A percentile compares a stretch with the other conserved stretches of the same genome.
Evolutionary conservation across 2,797 vertebrate species (phyloP).

Genomic region (Decapterus maruadsi): DNA sequence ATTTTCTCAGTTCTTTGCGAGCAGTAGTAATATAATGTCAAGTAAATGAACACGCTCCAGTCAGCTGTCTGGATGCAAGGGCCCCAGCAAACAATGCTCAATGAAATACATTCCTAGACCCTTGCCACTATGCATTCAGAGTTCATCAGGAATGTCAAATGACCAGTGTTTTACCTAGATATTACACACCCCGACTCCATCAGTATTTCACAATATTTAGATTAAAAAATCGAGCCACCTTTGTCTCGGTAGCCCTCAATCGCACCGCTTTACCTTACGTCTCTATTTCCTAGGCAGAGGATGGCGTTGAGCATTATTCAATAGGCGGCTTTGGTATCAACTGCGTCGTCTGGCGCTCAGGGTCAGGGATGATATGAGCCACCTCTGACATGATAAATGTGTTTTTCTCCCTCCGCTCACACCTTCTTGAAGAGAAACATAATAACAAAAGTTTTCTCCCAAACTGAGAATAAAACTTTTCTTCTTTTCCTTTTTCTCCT

Average conservation of each 20-base stretch:
- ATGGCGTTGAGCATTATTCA: conserved; percentile 77
- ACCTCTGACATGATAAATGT: conserved; percentile 82
- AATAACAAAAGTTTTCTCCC: conserved; percentile 81
- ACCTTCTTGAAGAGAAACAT: conserved; percentile 78
- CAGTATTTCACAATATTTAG: conserved; percentile 37
- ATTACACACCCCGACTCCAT: conserved; percentile 33
- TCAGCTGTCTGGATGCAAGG: conserved; percentile 18
- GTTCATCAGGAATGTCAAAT: not conserved
- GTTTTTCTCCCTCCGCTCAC: conserved; percentile 78
- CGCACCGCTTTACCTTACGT: conserved; percentile 61
- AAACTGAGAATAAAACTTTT: conserved; percentile 67
- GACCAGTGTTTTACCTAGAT: conserved; percentile 30
- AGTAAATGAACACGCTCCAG: conserved; percentile 15
- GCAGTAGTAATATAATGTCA: conserved; percentile 5
- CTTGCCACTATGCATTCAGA: conserved; percentile 30
- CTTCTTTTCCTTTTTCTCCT: conserved; percentile 35
- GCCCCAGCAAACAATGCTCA: not conserved
- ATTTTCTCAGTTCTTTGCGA: not conserved
- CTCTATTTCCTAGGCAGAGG: conserved; percentile 73
- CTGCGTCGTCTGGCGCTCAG: conserved; percentile 69
- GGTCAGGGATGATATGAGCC: conserved; percentile 81
- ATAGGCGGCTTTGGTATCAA: conserved; percentile 74
- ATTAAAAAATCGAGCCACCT: conserved; percentile 17
- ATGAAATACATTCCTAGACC: conserved; percentile 24
- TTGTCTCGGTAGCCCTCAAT: conserved; percentile 46